Evolutionary conservation across 2,113 vertebrate genomes (phyloP), one percentile per base, ranked within the genome.

Genomic region (Reinhardtius hippoglossoides): DNA sequence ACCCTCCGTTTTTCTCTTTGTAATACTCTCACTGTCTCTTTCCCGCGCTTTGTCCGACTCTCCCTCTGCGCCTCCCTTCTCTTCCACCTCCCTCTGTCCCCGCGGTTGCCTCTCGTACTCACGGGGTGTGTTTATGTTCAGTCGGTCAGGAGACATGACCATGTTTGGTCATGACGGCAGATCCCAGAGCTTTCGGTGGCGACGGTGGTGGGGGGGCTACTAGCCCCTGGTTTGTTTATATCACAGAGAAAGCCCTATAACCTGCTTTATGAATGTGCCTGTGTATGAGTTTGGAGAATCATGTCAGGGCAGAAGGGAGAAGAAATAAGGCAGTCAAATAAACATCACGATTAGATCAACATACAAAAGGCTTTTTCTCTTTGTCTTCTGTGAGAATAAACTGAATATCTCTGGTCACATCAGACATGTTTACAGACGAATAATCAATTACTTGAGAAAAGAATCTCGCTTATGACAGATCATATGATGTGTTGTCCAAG

Each of bases 161-260:
- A 93, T 95, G 89, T 95, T 95, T 94, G 94, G 94, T 94, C 91
- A 95, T 83, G 84, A 68, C 85, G 5, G 84, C 84, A 59, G 85
- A 89, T 93, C 88, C 89, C 84, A 71, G 69, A 83, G 90, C 84
- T 87, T 88, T 89, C 23, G 68, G 61, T 24, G 21, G n/a, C 13
- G 35, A 14, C 10, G 61, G 20, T 7, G 9, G 58, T 88, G 81
- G 74, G 76, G 89, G 71, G 67, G 62, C 27, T 62, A 69, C 66
- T 44, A 78, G 62, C 0, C 9, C 56, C 68, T 77, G 64, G 67
- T 27, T 66, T 86, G 78, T 90, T 87, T 91, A 87, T 65, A 71
- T 71, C 64, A 55, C 12, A 40, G 37, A 74, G 58, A 71, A 27
- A 66, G 66, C 76, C 68, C 26, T 54, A 18, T 46, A 80, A 74